Conservation (phyloP, 2,797 vertebrate species). For the Trichosurus vulpecula region DNA sequence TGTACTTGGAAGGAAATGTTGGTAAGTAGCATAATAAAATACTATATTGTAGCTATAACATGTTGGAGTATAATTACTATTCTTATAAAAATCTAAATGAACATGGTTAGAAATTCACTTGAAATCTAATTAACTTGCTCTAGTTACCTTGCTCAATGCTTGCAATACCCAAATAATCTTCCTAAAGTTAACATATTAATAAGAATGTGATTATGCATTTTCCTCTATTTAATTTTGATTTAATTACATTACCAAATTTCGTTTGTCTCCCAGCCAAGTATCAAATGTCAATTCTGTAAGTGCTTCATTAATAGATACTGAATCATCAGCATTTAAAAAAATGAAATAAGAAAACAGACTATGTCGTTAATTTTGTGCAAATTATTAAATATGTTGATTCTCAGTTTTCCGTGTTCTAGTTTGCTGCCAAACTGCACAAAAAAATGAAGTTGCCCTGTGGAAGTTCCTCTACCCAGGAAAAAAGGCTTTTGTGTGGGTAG, state of each 20-base stretch:
- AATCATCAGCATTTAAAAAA: slow-evolving; percentile 65
- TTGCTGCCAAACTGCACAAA: neutral
- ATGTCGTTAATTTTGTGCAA: slow-evolving; percentile 71
- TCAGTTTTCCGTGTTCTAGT: slow-evolving; percentile 46
- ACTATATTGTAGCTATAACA: slow-evolving; percentile 63
- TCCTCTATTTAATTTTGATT: slow-evolving; percentile 74
- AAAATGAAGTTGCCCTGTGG: neutral
- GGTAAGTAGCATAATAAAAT: slow-evolving; percentile 78
- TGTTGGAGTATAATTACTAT: slow-evolving; percentile 84
- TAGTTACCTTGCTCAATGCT: slow-evolving; percentile 76
- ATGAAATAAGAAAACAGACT: slow-evolving; percentile 2
- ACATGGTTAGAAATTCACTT: slow-evolving; percentile 79
- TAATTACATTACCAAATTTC: slow-evolving; percentile 80
- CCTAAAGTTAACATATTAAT: slow-evolving; percentile 83
- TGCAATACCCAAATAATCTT: slow-evolving; percentile 79
- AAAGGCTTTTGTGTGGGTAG: neutral
- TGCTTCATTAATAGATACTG: slow-evolving; percentile 66
- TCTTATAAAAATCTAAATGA: slow-evolving; percentile 86
- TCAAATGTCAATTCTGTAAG: slow-evolving; percentile 70
- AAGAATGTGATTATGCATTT: slow-evolving; percentile 79
- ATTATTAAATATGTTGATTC: slow-evolving; percentile 61
- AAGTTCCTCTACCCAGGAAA: slow-evolving; percentile 13
- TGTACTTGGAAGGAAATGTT: slow-evolving; percentile 78
- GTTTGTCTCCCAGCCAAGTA: slow-evolving; percentile 77
- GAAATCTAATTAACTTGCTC: slow-evolving; percentile 84